These are phyloP conservation scores for Sebastes hubbsi DNA, from an alignment of 2,797 vertebrate species.

Conservation along the genomic window DNA sequence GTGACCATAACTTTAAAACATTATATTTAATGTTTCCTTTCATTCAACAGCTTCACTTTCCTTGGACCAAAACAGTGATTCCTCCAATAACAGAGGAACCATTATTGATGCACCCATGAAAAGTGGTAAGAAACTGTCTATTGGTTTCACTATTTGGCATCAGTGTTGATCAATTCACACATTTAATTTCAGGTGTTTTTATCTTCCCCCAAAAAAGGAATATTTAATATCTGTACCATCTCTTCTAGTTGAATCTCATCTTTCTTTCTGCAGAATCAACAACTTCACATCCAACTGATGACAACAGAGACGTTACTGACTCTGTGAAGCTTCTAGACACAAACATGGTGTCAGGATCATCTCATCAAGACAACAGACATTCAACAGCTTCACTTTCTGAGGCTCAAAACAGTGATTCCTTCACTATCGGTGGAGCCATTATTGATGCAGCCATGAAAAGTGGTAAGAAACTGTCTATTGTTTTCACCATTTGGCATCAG, in stretches of 20 bases:
- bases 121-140: neutral
- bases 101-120: neutral
- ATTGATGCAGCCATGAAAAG: neutral
- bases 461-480: neutral
- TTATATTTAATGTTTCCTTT: no score
- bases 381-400: neutral
- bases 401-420: neutral
- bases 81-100: neutral
- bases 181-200: neutral
- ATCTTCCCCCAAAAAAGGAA: no score
- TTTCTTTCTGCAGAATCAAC: conserved; percentile 20
- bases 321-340: neutral
- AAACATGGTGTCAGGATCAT: no score
- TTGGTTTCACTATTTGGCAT: neutral
- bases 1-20: no score
- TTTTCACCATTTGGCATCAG: neutral
- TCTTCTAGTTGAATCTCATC: neutral
- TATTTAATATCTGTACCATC: neutral
- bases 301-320: neutral
- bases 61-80: neutral
- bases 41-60: neutral
- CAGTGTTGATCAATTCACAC: neutral
- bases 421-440: neutral
- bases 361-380: neutral
- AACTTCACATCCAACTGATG: neutral